phyloP scores from a whole-genome alignment of 2,797 vertebrate genomes.

The Brotula barbata region DNA sequence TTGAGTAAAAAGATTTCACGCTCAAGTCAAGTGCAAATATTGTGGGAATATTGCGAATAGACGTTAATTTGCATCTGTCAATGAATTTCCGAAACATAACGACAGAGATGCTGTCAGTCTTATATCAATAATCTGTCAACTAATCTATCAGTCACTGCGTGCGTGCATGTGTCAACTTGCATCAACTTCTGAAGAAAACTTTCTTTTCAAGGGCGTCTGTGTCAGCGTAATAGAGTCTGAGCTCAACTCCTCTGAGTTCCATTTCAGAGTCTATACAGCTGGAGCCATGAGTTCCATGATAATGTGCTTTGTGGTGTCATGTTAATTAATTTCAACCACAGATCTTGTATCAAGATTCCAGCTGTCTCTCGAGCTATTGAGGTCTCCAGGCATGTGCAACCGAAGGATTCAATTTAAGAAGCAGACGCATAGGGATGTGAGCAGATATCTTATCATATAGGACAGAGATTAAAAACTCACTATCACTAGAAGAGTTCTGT shows the following conservation, averaged over 20 bases:
- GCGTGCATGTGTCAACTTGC: not conserved
- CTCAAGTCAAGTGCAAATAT: too few species aligned
- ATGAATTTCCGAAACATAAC: slow-evolving; percentile 1
- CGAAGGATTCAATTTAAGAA: slow-evolving; percentile 48
- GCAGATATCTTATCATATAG: slow-evolving; percentile 35
- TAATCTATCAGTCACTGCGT: slow-evolving; percentile 6
- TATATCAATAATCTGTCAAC: slow-evolving; percentile 4
- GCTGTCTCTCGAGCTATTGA: slow-evolving; percentile 36
- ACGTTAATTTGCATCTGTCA: too few species aligned
- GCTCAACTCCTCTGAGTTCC: slow-evolving; percentile 18
- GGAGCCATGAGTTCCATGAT: slow-evolving; percentile 43
- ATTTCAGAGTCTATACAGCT: slow-evolving; percentile 37
- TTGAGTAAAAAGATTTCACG: not conserved
- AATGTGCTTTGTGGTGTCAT: slow-evolving; percentile 48
- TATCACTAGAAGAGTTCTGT: slow-evolving; percentile 28
- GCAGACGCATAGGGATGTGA: slow-evolving; percentile 16
- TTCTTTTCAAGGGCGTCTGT: not conserved
- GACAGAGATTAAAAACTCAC: slow-evolving; percentile 16
- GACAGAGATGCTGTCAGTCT: slow-evolving; percentile 7
- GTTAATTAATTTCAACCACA: slow-evolving; percentile 58
- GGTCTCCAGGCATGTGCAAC: slow-evolving; percentile 37
- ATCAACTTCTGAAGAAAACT: not conserved
- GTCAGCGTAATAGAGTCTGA: not conserved
- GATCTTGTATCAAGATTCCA: slow-evolving; percentile 37
- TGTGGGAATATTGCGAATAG: not conserved